Evolutionary conservation across 1,140 invertebrate species (phyloP), one percentile per base, ranked within the genome.

Genomic region (Drosophila kurseongensis): DNA sequence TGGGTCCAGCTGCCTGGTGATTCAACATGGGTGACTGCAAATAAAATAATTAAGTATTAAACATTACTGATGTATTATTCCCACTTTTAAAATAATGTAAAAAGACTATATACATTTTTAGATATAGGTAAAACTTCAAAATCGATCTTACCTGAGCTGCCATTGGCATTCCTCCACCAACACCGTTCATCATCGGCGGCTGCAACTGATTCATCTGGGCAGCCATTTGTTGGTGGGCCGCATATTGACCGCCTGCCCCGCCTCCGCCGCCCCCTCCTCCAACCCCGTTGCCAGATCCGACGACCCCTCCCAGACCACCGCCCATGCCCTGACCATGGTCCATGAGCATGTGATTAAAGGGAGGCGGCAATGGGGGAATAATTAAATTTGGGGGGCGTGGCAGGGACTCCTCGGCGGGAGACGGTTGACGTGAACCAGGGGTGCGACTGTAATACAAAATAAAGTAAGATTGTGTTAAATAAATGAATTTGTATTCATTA

Each of bases 381-480:
- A 65, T 48, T 48, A 92, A 50, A 50, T 75, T 90, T 6, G 78
- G 79, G 55, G 84, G 81, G 16, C 92, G 86, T 72, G 91, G 82
- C 59, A 91, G 62, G 14, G 77, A 74, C 75, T 98, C 97, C 91
- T 97, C 97, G 9, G 96, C 96, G 4, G 97, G 97, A 8, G 97
- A 98, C 18, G 97, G 97, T 91, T 98, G 97, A 82, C 97, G 94
- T 78, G 97, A 98, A n/a, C 97, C 96, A 5, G 96, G 96, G 67
- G 96, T 97, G 61, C 97, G 96, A 90, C 96, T 97, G 93, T 10
- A 94, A 94, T 12, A 2, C 10, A 40, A 44, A 78, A 47, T 60
- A 62, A 62, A 47, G 6, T 1, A 10, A 50, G 1, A 10, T 29
- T 5, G 9, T 38, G 36, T 38, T 38, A 38, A 23, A 23, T 4